Percentiles rank a stretch among this genome's conserved stretches.
Evolutionary conservation across 2,888 invertebrate species (phyloP).

Genomic region (Linnaemya vulpina): DNA sequence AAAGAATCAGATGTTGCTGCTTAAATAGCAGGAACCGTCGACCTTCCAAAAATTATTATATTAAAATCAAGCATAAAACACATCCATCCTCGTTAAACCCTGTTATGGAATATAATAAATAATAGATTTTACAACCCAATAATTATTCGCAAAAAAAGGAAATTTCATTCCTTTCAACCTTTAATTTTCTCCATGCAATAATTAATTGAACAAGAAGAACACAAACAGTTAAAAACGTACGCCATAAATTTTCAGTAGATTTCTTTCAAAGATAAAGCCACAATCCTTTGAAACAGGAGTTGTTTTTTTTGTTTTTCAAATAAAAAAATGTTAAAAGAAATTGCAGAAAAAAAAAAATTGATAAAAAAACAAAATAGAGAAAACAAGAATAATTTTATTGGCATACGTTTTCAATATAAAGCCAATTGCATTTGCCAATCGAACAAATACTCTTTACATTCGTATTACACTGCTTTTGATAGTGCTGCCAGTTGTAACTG

Average conservation of each 20-base stretch:
- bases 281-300: conserved; percentile 7
- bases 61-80: background rate
- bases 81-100: background rate
- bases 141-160: background rate
- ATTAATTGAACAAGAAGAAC: conserved; percentile 46
- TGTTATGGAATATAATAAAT: background rate
- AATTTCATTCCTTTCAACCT: conserved; percentile 13
- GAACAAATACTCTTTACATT: conserved; percentile 52
- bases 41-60: background rate
- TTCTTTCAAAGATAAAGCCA: conserved; percentile 46
- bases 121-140: conserved; percentile 6
- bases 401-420: conserved; percentile 59
- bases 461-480: conserved; percentile 49
- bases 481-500: background rate
- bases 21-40: too few relatives aligned
- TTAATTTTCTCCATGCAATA: background rate
- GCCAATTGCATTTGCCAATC: conserved; percentile 64
- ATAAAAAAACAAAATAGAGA: conserved; percentile 31
- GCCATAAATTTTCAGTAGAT: conserved; percentile 41
- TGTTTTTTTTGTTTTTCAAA: too few relatives aligned
- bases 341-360: background rate
- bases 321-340: conserved; percentile 13
- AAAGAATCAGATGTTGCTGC: background rate
- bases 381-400: conserved; percentile 56
- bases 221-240: conserved; percentile 8